phyloP scores from a whole-genome alignment of 2,797 vertebrate genomes.

The Odontamblyopus lacepedii region DNA sequence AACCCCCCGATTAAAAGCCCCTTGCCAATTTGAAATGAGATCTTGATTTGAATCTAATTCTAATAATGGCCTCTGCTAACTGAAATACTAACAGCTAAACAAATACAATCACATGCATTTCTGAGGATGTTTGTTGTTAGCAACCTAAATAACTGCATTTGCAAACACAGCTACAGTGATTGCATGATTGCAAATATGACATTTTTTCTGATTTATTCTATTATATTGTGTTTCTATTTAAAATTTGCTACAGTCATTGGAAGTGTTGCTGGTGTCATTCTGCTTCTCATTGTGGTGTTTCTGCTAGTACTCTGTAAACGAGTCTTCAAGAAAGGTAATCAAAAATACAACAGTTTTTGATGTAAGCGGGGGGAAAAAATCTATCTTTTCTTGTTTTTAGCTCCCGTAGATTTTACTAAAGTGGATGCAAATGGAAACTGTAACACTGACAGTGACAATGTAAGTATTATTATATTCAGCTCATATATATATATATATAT shows the following conservation, averaged over 20 bases:
- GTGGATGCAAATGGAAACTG: slow-evolving; percentile 68
- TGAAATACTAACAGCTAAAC: too few relatives aligned
- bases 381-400: slow-evolving; percentile 29
- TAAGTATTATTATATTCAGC: slow-evolving; percentile 38
- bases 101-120: too few relatives aligned
- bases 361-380: too few relatives aligned
- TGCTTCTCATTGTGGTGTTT: slow-evolving; percentile 26
- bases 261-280: neutral
- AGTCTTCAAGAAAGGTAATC: slow-evolving; percentile 52
- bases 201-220: neutral
- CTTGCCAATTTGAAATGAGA: too few relatives aligned
- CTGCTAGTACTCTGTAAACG: slow-evolving; percentile 23
- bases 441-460: slow-evolving; percentile 43
- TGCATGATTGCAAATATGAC: too few relatives aligned
- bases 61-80: too few relatives aligned
- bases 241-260: slow-evolving; percentile 23
- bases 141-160: too few relatives aligned
- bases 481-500: too few relatives aligned
- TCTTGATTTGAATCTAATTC: too few relatives aligned
- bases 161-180: too few relatives aligned
- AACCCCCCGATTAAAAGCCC: too few relatives aligned
- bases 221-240: slow-evolving; percentile 28
- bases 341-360: neutral
- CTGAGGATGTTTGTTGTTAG: too few relatives aligned
- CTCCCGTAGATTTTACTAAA: slow-evolving; percentile 20